Conservation (phyloP, 2,888 invertebrate genomes). For the Drosophila lutescens region DNA sequence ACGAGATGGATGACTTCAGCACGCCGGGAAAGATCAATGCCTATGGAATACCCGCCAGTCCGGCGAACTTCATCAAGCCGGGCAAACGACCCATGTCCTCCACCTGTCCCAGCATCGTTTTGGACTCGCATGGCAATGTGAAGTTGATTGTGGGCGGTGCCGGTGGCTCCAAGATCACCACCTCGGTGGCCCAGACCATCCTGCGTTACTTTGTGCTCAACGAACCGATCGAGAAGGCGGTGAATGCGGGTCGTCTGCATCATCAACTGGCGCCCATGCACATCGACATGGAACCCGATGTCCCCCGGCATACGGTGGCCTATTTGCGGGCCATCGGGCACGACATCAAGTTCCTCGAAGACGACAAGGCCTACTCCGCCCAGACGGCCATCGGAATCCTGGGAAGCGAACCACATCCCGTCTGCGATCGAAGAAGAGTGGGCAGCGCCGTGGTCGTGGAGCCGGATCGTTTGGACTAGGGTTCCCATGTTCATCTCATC, state of each 20-base stretch:
- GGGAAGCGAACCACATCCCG: slow-evolving; percentile 81
- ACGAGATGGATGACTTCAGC: slow-evolving; percentile 98
- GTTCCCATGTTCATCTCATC: not conserved
- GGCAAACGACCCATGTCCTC: slow-evolving; percentile 95
- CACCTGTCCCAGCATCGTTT: slow-evolving; percentile 93
- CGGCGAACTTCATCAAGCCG: slow-evolving; percentile 92
- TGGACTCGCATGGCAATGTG: slow-evolving; percentile 87
- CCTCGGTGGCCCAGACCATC: slow-evolving; percentile 89
- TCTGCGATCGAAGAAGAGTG: slow-evolving; percentile 84
- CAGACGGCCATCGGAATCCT: slow-evolving; percentile 85
- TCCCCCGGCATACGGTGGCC: slow-evolving; percentile 85
- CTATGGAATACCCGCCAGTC: slow-evolving; percentile 91
- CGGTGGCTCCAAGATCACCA: slow-evolving; percentile 95
- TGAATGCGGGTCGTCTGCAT: slow-evolving; percentile 91
- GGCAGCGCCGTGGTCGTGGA: slow-evolving; percentile 83
- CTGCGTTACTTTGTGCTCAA: slow-evolving; percentile 88
- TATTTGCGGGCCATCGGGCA: slow-evolving; percentile 83
- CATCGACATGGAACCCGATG: slow-evolving; percentile 88
- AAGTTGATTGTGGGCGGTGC: slow-evolving; percentile 91
- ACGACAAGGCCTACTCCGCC: slow-evolving; percentile 86
- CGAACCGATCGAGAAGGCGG: slow-evolving; percentile 87
- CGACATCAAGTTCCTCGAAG: slow-evolving; percentile 61
- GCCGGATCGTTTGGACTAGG: slow-evolving; percentile 30
- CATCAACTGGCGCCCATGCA: slow-evolving; percentile 94
- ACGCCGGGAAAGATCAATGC: slow-evolving; percentile 90